Base-by-base conservation (phyloP, 2,888 invertebrate genomes). In the Agonopterix heracliana region DNA sequence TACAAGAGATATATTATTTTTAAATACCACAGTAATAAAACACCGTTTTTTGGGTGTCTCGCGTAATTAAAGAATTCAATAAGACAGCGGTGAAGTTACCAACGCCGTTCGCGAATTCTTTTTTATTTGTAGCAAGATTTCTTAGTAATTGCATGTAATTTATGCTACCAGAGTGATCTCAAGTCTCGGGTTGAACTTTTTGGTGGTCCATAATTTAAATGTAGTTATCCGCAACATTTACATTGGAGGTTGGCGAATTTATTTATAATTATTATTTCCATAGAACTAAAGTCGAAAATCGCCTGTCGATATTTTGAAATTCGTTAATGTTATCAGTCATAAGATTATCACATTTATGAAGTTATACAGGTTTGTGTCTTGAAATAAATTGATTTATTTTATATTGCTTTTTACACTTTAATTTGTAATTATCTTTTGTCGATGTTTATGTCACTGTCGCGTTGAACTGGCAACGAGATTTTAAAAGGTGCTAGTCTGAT, bases 191-290 rank as follows among this genome's bases (percentile, higher is more conserved):
- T 54, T 56, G 56, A 55, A 66, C 72, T 66, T 78, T 78, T 72
- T 63, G 80, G 79, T 75, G 74, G 74, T 71, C 74, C 53, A 62
- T 59, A 67, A 72, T 72, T 71, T 74, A 66, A 61, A 63, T 63
- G 58, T 62, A 55, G 57, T 69, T 65, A 60, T 55, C 50, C 48
- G 61, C 63, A 55, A 63, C 54, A 55, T 56, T 51, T 51, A 59
- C 53, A 50, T 60, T 56, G 51, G 59, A 54, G 49, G 54, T 53
- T 46, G 51, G 52, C 61, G 61, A 62, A 59, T 60, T 57, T 53
- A 50, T 40, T 17, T 45, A 50, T 45, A 45, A 51, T 50, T 56
- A 63, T 63, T 65, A 63, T 45, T 52, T 44, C 55, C 26, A 3
- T 41, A 48, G 48, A 44, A 48, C 63, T 70, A 71, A 70, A 56